These are phyloP conservation scores for Diogma glabrata DNA, from an alignment of 2,888 invertebrate species.

Conservation along the genomic window DNA sequence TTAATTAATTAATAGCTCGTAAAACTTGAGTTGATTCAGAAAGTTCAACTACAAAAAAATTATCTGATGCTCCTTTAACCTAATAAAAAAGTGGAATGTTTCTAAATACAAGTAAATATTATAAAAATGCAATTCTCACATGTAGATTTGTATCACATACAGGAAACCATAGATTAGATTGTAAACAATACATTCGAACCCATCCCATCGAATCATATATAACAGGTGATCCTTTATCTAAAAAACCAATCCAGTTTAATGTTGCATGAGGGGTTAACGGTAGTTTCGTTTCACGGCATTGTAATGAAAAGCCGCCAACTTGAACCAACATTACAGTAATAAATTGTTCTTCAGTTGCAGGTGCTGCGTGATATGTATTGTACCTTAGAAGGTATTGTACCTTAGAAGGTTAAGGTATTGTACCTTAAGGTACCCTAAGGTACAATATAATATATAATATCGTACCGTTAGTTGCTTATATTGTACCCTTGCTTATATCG, in stretches of 20 bases:
- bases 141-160: slow-evolving; percentile 62
- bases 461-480: too few relatives aligned
- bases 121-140: too few relatives aligned
- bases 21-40: slow-evolving; percentile 67
- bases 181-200: slow-evolving; percentile 55
- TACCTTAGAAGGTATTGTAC: too few relatives aligned
- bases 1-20: slow-evolving; percentile 79
- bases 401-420: too few relatives aligned
- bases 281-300: slow-evolving; percentile 42
- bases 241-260: slow-evolving; percentile 66
- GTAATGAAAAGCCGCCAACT: slow-evolving; percentile 37
- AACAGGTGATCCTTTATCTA: slow-evolving; percentile 70
- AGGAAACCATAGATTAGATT: slow-evolving; percentile 68
- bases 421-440: too few relatives aligned
- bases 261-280: slow-evolving; percentile 53
- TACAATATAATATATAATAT: too few relatives aligned
- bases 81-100: too few relatives aligned
- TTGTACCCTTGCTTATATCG: too few relatives aligned
- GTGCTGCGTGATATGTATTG: slow-evolving; percentile 53
- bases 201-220: slow-evolving; percentile 66
- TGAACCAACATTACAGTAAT: slow-evolving; percentile 43
- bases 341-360: slow-evolving; percentile 42
- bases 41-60: slow-evolving; percentile 64
- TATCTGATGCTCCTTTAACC: slow-evolving; percentile 59
- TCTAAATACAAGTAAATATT: too few relatives aligned